Conservation (phyloP, 2,113 vertebrate species). For the Loxodonta africana region DNA sequence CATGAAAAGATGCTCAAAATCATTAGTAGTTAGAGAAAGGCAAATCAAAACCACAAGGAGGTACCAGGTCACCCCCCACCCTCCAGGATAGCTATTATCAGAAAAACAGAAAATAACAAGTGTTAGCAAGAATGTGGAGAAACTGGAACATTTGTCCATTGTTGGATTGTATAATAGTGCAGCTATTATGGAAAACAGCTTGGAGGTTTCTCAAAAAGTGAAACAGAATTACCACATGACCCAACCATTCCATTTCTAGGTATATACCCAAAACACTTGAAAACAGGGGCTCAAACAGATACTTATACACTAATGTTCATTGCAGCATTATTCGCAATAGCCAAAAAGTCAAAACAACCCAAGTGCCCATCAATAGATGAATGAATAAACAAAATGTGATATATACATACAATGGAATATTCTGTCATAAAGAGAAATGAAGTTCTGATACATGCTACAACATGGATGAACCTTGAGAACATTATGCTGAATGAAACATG, state of each 20-base stretch:
- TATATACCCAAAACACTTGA: neutral
- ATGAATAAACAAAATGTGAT: neutral
- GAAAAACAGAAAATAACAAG: neutral
- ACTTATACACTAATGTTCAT: neutral
- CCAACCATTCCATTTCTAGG: neutral
- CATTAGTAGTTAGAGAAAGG: neutral
- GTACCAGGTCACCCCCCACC: neutral
- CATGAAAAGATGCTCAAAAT: neutral
- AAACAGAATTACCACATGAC: neutral
- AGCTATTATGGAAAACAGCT: neutral
- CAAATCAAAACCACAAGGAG: no score
- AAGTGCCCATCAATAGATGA: neutral
- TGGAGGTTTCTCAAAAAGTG: neutral
- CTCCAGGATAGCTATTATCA: neutral
- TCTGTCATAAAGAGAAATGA: neutral
- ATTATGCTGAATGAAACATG: neutral
- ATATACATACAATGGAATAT: neutral
- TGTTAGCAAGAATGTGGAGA: neutral
- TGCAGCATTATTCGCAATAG: neutral
- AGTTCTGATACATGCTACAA: neutral
- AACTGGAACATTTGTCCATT: neutral
- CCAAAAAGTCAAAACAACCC: neutral
- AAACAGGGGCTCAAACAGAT: neutral
- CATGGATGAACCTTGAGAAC: neutral
- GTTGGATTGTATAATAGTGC: neutral